Evolutionary conservation across 1,140 invertebrate genomes (phyloP).

Genomic region (Stegodyphus dumicola): DNA sequence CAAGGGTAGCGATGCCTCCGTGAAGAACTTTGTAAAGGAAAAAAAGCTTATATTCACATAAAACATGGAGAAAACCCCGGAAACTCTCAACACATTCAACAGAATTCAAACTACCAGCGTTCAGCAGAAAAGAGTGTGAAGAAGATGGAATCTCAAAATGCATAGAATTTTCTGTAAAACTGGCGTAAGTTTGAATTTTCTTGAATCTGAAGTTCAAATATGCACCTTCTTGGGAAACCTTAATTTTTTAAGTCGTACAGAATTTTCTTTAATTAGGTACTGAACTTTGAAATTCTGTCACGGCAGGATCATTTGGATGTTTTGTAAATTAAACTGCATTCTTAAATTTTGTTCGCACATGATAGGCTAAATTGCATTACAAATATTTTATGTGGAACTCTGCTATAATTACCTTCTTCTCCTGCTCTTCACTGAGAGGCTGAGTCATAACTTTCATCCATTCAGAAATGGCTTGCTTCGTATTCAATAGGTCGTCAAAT

Average conservation of each 20-base stretch:
- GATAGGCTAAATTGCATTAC: neutral
- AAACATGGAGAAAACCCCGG: too few relatives aligned
- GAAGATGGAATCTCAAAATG: too few relatives aligned
- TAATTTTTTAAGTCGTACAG: neutral
- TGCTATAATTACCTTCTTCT: constrained; percentile 25
- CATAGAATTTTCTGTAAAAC: too few relatives aligned
- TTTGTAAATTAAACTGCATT: neutral
- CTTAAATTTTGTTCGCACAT: neutral
- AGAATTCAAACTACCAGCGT: too few relatives aligned
- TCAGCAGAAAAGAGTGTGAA: too few relatives aligned
- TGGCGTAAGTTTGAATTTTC: too few relatives aligned
- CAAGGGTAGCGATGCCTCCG: too few relatives aligned
- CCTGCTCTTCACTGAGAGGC: constrained; percentile 14
- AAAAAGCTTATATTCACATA: too few relatives aligned
- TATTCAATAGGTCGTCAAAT: constrained; percentile 49
- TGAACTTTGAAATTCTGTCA: neutral
- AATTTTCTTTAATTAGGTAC: neutral
- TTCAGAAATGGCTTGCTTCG: constrained; percentile 21
- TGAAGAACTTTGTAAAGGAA: too few relatives aligned
- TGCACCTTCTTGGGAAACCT: neutral
- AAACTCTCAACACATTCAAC: too few relatives aligned
- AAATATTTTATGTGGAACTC: neutral
- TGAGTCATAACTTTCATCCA: constrained; percentile 34
- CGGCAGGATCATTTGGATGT: neutral
- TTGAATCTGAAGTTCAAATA: neutral